Conservation (phyloP, 2,888 invertebrate species). For the Cheilosia variabilis region DNA sequence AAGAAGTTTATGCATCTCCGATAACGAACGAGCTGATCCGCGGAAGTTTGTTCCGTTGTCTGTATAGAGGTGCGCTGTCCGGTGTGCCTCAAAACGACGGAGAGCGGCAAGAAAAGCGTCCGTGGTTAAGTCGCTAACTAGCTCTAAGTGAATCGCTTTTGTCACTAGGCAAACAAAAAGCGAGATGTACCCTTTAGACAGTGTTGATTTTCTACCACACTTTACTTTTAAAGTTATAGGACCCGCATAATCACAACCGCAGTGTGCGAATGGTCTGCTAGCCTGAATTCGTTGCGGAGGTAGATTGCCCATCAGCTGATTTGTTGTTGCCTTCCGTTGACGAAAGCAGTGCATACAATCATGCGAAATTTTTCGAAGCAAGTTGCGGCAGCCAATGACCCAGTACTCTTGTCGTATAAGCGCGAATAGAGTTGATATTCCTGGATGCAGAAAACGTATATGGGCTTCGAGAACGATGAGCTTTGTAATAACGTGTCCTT, state of each 20-base stretch:
- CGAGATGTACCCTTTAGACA: slow-evolving; percentile 24
- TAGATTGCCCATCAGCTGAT: slow-evolving; percentile 10
- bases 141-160: no score
- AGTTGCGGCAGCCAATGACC: background rate
- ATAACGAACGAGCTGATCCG: no score
- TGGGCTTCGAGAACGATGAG: no score
- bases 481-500: no score
- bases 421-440: background rate
- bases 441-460: background rate
- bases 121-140: no score
- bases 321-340: background rate
- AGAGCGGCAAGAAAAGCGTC: background rate
- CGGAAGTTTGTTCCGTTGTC: no score
- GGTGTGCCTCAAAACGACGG: slow-evolving; percentile 22
- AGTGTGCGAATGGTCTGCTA: background rate
- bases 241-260: no score
- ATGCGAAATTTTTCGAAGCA: background rate
- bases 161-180: no score
- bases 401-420: slow-evolving; percentile 1
- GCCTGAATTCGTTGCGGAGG: background rate
- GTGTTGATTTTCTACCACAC: slow-evolving; percentile 4
- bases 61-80: no score
- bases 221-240: background rate
- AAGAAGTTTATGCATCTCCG: no score
- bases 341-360: background rate